These are phyloP conservation scores for Euclidia mi DNA, from an alignment of 2,888 invertebrate species.

Conservation along the genomic window DNA sequence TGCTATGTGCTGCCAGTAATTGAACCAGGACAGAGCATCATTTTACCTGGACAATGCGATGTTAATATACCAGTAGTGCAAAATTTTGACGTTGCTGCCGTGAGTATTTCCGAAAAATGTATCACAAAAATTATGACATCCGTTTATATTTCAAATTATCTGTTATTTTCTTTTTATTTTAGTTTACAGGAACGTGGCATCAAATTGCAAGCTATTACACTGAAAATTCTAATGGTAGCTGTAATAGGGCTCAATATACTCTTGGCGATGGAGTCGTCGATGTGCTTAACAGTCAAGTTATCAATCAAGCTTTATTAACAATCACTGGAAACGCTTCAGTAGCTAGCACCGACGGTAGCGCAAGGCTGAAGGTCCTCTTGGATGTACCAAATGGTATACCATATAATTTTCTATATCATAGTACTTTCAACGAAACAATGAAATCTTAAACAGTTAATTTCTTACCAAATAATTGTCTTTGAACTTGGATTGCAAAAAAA, in stretches of 20 bases:
- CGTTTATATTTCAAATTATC: not conserved
- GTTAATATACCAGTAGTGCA: constrained; percentile 63
- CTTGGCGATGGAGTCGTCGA: constrained; percentile 57
- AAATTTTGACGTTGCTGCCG: constrained; percentile 65
- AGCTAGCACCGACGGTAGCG: constrained; percentile 65
- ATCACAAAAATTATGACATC: too few species aligned
- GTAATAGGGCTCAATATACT: constrained; percentile 72
- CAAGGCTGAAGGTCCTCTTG: constrained; percentile 70
- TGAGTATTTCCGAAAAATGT: too few species aligned
- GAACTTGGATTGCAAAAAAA: too few species aligned
- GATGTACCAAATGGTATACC: constrained; percentile 68
- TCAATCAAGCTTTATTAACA: constrained; percentile 65
- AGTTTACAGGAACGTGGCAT: constrained; percentile 82
- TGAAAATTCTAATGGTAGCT: constrained; percentile 65
- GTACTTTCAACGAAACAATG: too few species aligned
- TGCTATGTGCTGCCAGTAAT: constrained; percentile 73
- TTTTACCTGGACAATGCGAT: constrained; percentile 76
- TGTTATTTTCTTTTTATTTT: constrained; percentile 5
- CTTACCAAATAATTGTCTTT: too few species aligned
- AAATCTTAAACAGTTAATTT: too few species aligned
- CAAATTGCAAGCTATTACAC: constrained; percentile 74
- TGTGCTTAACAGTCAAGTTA: constrained; percentile 77
- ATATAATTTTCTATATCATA: too few species aligned
- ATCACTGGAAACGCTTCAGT: constrained; percentile 73
- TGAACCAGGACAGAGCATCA: constrained; percentile 63